Evolutionary conservation across 2,888 invertebrate species (phyloP).

Genomic region (Trachelus troglodyta): DNA sequence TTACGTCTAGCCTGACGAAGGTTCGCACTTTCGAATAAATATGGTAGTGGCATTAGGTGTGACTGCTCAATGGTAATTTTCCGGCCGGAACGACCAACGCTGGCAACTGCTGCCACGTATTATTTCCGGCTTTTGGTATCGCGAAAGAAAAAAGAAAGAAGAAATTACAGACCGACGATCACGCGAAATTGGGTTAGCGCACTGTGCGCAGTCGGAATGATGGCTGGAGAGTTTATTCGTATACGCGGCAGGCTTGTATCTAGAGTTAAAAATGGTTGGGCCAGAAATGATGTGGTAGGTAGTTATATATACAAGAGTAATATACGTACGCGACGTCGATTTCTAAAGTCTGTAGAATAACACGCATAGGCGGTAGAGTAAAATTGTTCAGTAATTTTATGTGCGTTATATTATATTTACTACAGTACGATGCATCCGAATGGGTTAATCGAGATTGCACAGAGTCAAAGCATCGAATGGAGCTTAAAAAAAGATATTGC

Average conservation of each 20-base stretch:
- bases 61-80: neutral
- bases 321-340: neutral
- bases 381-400: neutral
- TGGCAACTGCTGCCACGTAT: neutral
- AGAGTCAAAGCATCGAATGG: neutral
- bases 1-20: neutral
- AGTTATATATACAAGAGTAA: neutral
- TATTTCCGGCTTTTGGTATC: neutral
- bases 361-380: neutral
- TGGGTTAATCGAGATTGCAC: neutral
- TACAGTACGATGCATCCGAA: neutral
- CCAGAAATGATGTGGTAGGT: neutral
- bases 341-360: neutral
- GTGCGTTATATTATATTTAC: neutral
- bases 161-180: neutral
- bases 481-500: neutral
- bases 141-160: neutral
- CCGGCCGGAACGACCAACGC: neutral
- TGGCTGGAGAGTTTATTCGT: slow-evolving; percentile 9
- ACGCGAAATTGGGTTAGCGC: neutral
- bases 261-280: neutral
- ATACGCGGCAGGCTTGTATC: neutral
- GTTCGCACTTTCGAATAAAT: neutral
- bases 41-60: neutral
- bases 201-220: neutral